Evolutionary conservation across 2,113 vertebrate species (phyloP).

Genomic region (Numida meleagris): DNA sequence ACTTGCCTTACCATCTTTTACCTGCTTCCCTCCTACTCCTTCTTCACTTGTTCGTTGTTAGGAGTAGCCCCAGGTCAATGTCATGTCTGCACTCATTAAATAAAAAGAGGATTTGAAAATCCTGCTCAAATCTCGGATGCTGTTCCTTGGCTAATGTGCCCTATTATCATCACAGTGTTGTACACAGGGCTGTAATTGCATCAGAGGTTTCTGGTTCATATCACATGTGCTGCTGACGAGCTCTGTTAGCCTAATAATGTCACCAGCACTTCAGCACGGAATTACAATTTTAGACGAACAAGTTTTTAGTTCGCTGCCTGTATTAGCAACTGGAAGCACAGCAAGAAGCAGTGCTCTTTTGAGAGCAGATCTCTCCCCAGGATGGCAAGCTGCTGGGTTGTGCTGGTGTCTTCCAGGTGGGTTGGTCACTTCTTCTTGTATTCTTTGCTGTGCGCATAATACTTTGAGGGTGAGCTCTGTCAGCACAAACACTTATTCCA

Average conservation of each 20-base stretch:
- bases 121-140: neutral
- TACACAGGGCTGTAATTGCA: neutral
- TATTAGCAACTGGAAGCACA: neutral
- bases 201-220: neutral
- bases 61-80: neutral
- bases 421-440: neutral
- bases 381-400: neutral
- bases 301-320: neutral
- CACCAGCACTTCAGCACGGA: neutral
- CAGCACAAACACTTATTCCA: neutral
- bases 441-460: neutral
- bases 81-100: neutral
- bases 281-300: neutral
- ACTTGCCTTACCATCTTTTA: neutral
- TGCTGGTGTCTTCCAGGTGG: neutral
- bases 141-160: neutral
- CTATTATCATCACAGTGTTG: neutral
- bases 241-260: neutral
- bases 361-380: neutral
- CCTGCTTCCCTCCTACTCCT: neutral
- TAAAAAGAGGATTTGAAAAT: neutral
- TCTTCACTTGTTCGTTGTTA: neutral
- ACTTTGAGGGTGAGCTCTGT: neutral
- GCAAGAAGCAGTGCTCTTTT: fast-evolving
- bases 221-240: fast-evolving